These are phyloP conservation scores for Zygogramma bicolorata DNA, from an alignment of 2,888 invertebrate genomes.

Conservation along the genomic window DNA sequence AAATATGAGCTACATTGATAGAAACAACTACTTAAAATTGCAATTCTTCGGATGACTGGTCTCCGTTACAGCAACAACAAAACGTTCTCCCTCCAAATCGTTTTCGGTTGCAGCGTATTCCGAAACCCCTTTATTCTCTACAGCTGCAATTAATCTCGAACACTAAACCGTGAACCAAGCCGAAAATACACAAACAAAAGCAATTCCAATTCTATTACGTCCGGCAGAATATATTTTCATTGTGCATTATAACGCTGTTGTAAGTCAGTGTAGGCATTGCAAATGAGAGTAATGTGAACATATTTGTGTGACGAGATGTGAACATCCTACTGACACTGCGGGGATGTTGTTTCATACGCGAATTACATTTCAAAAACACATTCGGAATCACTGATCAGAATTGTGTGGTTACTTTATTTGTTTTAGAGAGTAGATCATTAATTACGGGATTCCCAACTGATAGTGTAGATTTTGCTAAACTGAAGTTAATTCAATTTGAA, in stretches of 20 bases:
- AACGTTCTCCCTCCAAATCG: neutral
- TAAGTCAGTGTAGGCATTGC: constrained; percentile 11
- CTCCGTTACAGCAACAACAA: neutral
- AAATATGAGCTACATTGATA: too few species aligned
- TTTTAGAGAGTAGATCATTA: neutral
- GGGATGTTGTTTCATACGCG: constrained; percentile 4
- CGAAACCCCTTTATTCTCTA: neutral
- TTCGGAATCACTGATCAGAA: constrained; percentile 18
- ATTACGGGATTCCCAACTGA: too few species aligned
- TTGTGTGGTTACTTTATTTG: constrained; percentile 2
- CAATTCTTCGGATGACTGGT: neutral
- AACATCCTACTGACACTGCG: constrained; percentile 9
- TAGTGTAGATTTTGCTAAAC: too few species aligned
- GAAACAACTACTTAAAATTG: neutral
- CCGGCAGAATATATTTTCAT: constrained; percentile 9
- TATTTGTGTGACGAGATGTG: constrained; percentile 22
- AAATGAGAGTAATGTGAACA: constrained; percentile 1
- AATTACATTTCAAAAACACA: constrained; percentile 15
- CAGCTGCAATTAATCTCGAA: neutral
- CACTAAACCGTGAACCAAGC: neutral
- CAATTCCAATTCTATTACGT: constrained; percentile 12
- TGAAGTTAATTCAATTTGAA: too few species aligned
- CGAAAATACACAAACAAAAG: constrained; percentile 5
- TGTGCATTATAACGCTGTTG: constrained; percentile 6
- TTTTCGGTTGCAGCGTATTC: neutral